phyloP scores from a whole-genome alignment of 2,888 invertebrate genomes.

The Malacosoma neustria region DNA sequence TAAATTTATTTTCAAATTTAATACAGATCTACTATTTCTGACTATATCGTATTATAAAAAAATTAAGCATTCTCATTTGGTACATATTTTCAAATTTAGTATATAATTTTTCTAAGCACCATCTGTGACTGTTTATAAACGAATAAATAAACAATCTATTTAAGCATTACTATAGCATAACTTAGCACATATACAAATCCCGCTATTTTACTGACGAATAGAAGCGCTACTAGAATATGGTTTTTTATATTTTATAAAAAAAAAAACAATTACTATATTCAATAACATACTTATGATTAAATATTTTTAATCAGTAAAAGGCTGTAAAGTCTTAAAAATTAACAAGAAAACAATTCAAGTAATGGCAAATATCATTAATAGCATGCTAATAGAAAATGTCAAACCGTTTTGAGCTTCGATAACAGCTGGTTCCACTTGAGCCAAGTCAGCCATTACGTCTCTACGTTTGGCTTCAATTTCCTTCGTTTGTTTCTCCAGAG shows the following conservation, averaged over 20 bases:
- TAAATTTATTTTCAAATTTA: too few species aligned
- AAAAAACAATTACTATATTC: too few species aligned
- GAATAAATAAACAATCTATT: background rate
- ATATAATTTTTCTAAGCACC: background rate
- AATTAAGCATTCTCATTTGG: too few species aligned
- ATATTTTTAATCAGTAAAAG: too few species aligned
- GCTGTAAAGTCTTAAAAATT: too few species aligned
- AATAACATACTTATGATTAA: too few species aligned
- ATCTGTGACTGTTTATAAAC: background rate
- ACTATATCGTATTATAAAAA: too few species aligned
- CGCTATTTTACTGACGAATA: too few species aligned
- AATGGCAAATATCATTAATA: constrained; percentile 2
- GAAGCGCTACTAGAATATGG: too few species aligned
- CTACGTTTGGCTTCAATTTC: constrained; percentile 95
- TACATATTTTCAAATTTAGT: too few species aligned
- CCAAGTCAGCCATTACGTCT: constrained; percentile 96
- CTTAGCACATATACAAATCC: background rate
- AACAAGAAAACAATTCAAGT: background rate
- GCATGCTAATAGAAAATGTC: constrained; percentile 33
- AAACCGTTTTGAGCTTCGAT: constrained; percentile 97
- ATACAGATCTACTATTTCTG: too few species aligned
- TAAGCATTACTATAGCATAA: background rate
- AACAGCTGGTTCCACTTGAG: constrained; percentile 98
- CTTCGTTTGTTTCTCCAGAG: constrained; percentile 90
- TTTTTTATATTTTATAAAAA: too few species aligned